phyloP scores from a whole-genome alignment of 1,140 invertebrate species.

The Liolophura sinensis region DNA sequence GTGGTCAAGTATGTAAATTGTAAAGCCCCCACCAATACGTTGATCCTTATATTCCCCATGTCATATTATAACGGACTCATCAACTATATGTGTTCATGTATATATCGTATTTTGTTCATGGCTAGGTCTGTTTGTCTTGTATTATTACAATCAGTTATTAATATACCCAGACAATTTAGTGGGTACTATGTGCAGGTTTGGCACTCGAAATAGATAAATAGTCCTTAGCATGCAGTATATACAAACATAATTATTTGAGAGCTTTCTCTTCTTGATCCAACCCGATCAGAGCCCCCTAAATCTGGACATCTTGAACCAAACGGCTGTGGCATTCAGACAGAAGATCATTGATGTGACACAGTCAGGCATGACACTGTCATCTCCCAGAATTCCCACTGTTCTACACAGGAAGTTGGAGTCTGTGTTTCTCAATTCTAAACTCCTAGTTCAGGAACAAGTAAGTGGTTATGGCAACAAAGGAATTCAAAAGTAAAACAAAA shows the following conservation, averaged over 20 bases:
- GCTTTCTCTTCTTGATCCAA: slow-evolving; percentile 21
- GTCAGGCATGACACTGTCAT: slow-evolving; percentile 27
- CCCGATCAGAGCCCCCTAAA: slow-evolving; percentile 34
- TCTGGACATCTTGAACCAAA: slow-evolving; percentile 26
- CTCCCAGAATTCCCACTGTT: slow-evolving; percentile 19
- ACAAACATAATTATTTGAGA: slow-evolving; percentile 1
- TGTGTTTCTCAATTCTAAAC: slow-evolving; percentile 24
- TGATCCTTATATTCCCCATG: too few species aligned
- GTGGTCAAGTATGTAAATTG: too few species aligned
- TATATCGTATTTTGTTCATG: too few species aligned
- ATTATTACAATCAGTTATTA: neutral
- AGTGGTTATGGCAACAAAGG: neutral
- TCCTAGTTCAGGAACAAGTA: slow-evolving; percentile 20
- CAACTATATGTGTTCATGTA: too few species aligned
- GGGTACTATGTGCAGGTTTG: slow-evolving; percentile 2
- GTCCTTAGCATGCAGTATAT: neutral
- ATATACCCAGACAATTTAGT: neutral
- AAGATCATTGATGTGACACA: slow-evolving; percentile 28
- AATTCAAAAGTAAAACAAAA: neutral
- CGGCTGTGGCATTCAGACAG: slow-evolving; percentile 34
- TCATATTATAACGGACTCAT: too few species aligned
- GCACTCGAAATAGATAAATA: neutral
- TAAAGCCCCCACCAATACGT: too few species aligned
- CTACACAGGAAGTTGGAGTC: slow-evolving; percentile 27
- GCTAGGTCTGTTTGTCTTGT: too few species aligned